A percentile compares a stretch with the other conserved stretches of the same genome.
Evolutionary conservation across 2,888 invertebrate genomes (phyloP).

Genomic region (Polydrusus pterygomalis): DNA sequence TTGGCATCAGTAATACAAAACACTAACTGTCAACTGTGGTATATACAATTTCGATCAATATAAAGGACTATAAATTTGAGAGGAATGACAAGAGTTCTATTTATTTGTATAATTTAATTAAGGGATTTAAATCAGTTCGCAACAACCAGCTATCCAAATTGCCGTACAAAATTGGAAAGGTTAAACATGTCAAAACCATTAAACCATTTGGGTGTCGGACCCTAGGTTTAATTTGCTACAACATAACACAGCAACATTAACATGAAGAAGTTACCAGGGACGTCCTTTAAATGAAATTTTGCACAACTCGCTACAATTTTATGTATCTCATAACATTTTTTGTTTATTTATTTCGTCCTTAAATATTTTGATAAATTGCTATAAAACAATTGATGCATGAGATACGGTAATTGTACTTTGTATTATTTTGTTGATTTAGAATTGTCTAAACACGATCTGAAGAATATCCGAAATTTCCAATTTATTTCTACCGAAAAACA

Average conservation of each 20-base stretch:
- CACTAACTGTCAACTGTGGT: too few relatives aligned
- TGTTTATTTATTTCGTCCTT: too few relatives aligned
- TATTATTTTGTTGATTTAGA: too few relatives aligned
- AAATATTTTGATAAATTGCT: too few relatives aligned
- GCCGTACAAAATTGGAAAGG: neutral
- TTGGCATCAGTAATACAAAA: too few relatives aligned
- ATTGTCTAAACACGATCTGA: too few relatives aligned
- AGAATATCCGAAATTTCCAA: too few relatives aligned
- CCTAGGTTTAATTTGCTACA: neutral
- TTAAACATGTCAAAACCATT: constrained; percentile 14
- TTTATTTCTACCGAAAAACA: too few relatives aligned
- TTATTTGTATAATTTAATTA: neutral
- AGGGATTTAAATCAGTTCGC: neutral
- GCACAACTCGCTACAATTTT: too few relatives aligned
- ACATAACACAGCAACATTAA: neutral
- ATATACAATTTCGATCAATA: neutral
- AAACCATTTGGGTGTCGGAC: neutral
- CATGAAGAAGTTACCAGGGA: neutral
- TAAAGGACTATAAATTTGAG: neutral
- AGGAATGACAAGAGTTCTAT: neutral
- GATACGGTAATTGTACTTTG: too few relatives aligned
- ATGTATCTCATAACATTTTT: too few relatives aligned
- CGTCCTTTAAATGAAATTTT: neutral
- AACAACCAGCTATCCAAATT: neutral
- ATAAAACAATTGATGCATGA: too few relatives aligned